Evolutionary conservation across 1,140 invertebrate species (phyloP), one percentile per base, ranked within the genome.

Genomic region (Drosophila aff.): DNA sequence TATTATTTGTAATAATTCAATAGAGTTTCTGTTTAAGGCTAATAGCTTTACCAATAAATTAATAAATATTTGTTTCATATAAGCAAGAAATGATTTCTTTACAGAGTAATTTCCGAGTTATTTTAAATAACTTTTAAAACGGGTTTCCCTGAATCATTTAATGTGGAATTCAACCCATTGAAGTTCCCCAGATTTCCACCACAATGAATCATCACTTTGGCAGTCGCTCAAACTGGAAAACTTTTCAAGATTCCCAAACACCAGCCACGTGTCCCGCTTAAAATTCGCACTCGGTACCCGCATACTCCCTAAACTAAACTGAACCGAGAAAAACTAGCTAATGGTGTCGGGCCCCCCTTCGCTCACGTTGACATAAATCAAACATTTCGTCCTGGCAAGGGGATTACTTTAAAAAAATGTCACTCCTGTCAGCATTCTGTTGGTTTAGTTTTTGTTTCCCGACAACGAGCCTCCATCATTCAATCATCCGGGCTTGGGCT

Each of bases 321-420:
- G 11, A 21, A 21, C 46, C 16, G 21, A 36, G 15, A 4, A 36
- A 15, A 55, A 65, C 57, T 33, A 33, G 38, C 53, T 73, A 73
- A 72, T 73, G 67, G 53, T 41, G 38, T 43, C 40, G 57, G 23
- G 31, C 21, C 36, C 64, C 21, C 11, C 31, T 53, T 53, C 21
- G 47, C 44, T 43, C 46, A 66, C 68, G 49, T 89, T 83, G 84
- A 87, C 84, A 87, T 87, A 89, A 89, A 87, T 87, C 83, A 89
- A 80, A 89, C 73, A 83, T 78, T 89, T 81, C 69, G 62, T 38
- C 15, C 65, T 44, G 58, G 31, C 43, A 6, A 23, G 64, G 43
- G 80, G 84, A 87, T 87, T 89, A 83, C 68, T 81, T 87, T 77
- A 61, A 79, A 75, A 83, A 75, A 75, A 77, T 81, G 68, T 59